Evolutionary conservation across 2,797 vertebrate species (phyloP), one percentile per base, ranked within the genome.

Genomic region (Hylomyscus alleni): DNA sequence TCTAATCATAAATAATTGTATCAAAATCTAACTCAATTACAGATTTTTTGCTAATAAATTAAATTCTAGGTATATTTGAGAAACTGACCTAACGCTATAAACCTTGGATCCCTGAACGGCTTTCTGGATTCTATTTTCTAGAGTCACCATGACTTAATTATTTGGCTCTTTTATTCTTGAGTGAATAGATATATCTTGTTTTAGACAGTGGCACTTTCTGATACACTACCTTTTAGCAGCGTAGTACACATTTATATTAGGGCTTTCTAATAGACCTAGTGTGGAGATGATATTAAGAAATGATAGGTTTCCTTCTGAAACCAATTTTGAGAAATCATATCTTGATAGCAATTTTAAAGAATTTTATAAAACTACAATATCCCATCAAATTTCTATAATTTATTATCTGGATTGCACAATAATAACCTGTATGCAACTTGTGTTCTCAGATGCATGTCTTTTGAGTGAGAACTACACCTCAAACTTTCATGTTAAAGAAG

Each of bases 401-500:
- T 88, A n/a, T 86, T 50, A 60, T 91, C 44, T 82, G 34, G 26
- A 73, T 75, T 93, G 92, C 34, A 77, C 9, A 92, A 81, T 44
- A 15, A 44, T 78, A 92, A 93, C 26, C 3, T 14, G 29, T 37
- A 62, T n/a, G 6, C 15, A 82, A 56, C 26, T 54, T 40, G 80
- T 44, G 44, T 19, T 90, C 76, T 89, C 62, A 8, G 12, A 77
- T 50, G 37, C 22, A 67, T 29, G 50, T 67, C 10, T 95, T 94
- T 54, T 44, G 44, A 93, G 92, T 73, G 26, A 54, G 81, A 54
- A 52, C 65, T 77, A 15, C 13, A 84, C 6, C 6, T 89, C 58
- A 89, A 92, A 50, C 90, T 93, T 93, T 87, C 72, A 90, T 22
- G 26, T 86, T 56, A 95, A 94, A 77, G 47, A 81, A 84, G 54